Percentiles rank a stretch among this genome's conserved stretches.
Conservation (phyloP, 2,888 invertebrate genomes). For the Plagiodera versicolora region DNA sequence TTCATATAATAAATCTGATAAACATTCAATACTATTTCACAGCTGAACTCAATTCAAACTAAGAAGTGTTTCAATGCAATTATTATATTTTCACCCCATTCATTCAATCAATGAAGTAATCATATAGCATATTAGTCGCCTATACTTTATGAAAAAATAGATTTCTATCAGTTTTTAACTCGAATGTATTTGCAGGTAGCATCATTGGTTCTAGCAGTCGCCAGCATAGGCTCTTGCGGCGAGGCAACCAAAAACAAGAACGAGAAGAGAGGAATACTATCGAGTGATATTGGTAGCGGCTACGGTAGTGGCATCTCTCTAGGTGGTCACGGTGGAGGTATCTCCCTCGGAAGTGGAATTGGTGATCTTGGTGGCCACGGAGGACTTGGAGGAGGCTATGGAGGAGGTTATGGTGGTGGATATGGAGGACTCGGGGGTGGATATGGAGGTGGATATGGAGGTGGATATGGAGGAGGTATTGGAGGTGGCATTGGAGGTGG, state of each 20-base stretch:
- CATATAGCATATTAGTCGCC: no score
- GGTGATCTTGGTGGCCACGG: slow-evolving; percentile 28
- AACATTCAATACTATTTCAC: no score
- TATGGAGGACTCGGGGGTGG: slow-evolving; percentile 19
- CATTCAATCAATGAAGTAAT: no score
- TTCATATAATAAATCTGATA: no score
- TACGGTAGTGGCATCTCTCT: slow-evolving; percentile 26
- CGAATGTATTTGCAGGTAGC: slow-evolving; percentile 37
- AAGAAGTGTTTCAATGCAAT: no score
- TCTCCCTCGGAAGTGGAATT: slow-evolving; percentile 23
- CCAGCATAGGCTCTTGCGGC: slow-evolving; percentile 38
- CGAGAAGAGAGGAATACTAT: slow-evolving; percentile 43
- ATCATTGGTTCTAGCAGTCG: slow-evolving; percentile 41
- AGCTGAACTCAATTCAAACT: no score
- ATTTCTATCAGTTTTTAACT: no score
- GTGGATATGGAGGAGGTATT: slow-evolving; percentile 24
- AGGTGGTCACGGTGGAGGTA: slow-evolving; percentile 26
- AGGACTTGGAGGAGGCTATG: slow-evolving; percentile 24
- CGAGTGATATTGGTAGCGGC: slow-evolving; percentile 37
- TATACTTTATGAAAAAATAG: no score
- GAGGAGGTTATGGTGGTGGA: slow-evolving; percentile 23
- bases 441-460: slow-evolving; percentile 25
- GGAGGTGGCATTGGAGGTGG: slow-evolving; percentile 34
- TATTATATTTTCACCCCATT: no score
- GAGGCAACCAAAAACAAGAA: slow-evolving; percentile 40